Evolutionary conservation across 2,113 vertebrate genomes (phyloP).

Genomic region (Coryphaenoides rupestris): DNA sequence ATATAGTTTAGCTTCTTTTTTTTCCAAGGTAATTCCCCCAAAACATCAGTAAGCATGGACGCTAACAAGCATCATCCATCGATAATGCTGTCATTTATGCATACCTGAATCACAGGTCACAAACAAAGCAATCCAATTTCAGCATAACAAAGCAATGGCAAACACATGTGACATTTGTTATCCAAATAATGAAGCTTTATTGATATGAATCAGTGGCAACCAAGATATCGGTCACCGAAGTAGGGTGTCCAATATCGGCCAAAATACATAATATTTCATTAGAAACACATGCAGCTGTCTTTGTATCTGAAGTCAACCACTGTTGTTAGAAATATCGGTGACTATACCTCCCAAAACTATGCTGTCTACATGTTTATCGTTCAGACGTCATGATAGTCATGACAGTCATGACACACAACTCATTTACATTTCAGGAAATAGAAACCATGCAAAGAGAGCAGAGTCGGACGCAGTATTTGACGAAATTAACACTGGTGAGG

Average conservation of each 20-base stretch:
- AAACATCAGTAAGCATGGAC: slow-evolving; percentile 47
- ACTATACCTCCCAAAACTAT: background rate
- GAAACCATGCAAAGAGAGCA: slow-evolving; percentile 33
- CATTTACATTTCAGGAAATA: slow-evolving; percentile 45
- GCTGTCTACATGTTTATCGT: background rate
- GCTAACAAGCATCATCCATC: slow-evolving; percentile 61
- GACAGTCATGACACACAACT: background rate
- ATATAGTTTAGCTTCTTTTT: slow-evolving; percentile 42
- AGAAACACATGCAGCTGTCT: no score
- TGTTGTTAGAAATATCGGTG: background rate
- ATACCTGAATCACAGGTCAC: slow-evolving; percentile 49
- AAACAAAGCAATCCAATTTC: slow-evolving; percentile 52
- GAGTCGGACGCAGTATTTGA: slow-evolving; percentile 57
- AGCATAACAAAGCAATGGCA: slow-evolving; percentile 44
- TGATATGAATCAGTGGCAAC: slow-evolving; percentile 38
- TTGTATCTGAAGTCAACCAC: slow-evolving; percentile 34
- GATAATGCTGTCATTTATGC: slow-evolving; percentile 68
- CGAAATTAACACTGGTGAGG: no score
- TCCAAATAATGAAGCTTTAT: slow-evolving; percentile 35
- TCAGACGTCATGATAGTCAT: background rate
- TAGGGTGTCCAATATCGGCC: no score
- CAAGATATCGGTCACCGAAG: no score
- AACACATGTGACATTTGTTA: slow-evolving; percentile 44
- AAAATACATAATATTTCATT: no score
- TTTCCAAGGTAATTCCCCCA: slow-evolving; percentile 30